Base-by-base conservation (phyloP, 1,140 invertebrate species). In the Plectrocnemia conspersa region DNA sequence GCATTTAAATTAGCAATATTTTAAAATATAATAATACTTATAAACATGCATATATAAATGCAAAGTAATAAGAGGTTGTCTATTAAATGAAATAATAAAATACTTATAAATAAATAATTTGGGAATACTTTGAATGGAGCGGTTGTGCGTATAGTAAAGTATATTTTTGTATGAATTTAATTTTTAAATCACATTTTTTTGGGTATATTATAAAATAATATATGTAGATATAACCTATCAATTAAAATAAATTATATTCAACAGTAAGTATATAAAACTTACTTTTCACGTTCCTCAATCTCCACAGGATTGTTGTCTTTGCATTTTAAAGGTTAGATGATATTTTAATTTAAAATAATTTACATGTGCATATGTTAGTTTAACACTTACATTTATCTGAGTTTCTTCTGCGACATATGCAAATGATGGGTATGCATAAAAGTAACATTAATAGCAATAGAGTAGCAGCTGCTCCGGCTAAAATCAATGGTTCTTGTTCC, bases 341-440 rank as follows among this genome's bases (percentile, higher is more conserved):
- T 15, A n/a, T 40, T 48, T 70, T 71, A 68, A 64, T 70, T 72
- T 71, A 70, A n/a, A n/a, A n/a, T n/a, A n/a, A n/a, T n/a, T 71
- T 70, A 73, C 16, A 13, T 4, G 32, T 35, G 32, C 32, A 35
- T 35, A 18, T 18, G 13, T 2, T n/a, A n/a, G n/a, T n/a, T n/a
- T n/a, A 54, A 25, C 64, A 89, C 88, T 90, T 77, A 92, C 89
- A 91, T 84, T 92, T 91, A 65, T 86, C 85, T 62, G 84, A 82
- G 47, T 86, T 77, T 71, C 88, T 88, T 49, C 85, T 78, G 54
- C 85, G 76, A 68, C 88, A 91, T 55, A 91, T 80, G 64, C 89
- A 80, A 64, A 88, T 86, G 64, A 93, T 87, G 60, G 88, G 82
- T 65, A 89, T 82, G 70, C 88, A 89, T 53, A 91, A 82, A 50